Conservation (phyloP, 2,113 vertebrate species). For the Drymodes brunneopygia region DNA sequence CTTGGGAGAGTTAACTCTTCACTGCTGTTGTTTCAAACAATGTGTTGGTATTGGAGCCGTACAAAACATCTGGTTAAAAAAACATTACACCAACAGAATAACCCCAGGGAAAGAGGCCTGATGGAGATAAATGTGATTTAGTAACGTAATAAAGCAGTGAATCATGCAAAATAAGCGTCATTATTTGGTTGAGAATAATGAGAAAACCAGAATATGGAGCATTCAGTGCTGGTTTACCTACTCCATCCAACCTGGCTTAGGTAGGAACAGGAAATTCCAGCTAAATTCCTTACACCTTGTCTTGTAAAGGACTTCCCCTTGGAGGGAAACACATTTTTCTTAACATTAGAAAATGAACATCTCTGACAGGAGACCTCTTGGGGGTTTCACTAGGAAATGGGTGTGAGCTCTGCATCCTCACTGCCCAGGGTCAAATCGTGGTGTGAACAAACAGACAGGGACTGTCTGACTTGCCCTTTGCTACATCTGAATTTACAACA, state of each 20-base stretch:
- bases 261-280: background rate
- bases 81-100: background rate
- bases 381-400: background rate
- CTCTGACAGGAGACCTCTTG: background rate
- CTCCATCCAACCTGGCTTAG: background rate
- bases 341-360: background rate
- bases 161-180: background rate
- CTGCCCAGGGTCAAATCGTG: rapidly evolving
- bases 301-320: background rate
- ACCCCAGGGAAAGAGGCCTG: background rate
- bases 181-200: background rate
- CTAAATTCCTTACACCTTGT: background rate
- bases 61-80: background rate
- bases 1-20: background rate
- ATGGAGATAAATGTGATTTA: background rate
- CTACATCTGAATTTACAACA: background rate
- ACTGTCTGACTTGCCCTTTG: background rate
- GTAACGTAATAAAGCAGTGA: background rate
- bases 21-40: background rate
- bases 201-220: background rate
- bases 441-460: rapidly evolving
- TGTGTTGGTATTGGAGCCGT: background rate
- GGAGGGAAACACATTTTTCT: background rate
- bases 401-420: background rate
- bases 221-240: background rate